Base-by-base conservation (phyloP, 2,113 vertebrate species). In the Variabilichromis moorii region DNA sequence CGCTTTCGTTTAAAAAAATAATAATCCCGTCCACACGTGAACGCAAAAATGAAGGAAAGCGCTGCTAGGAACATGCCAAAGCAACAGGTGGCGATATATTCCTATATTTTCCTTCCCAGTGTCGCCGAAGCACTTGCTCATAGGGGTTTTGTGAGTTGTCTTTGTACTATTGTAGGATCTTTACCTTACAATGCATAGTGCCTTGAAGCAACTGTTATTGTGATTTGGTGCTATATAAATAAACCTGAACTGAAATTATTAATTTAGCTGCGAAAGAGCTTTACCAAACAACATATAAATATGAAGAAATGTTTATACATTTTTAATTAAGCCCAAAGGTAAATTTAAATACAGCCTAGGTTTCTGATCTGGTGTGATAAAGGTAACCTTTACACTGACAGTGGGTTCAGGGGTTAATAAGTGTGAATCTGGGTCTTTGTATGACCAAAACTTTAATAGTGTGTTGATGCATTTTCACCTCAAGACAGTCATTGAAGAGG, bases 401-500 rank as follows among this genome's bases (percentile, higher is more conserved):
- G 26, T 31, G 6, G 7, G 7, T 78, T 19, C 4, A 47, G 24
- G 24, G 10, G 45, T 78, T 50, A 12, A 50, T 50, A 4, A n/a
- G 17, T 40, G 11, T 66, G 7, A 68, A 45, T 26, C 3, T 47
- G 21, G 26, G 21, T 17, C 17, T 6, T 19, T 40, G 21, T 40
- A 13, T 12, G 4, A 10, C 61, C 17, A 47, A 37, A 87, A 2
- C 4, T 16, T 37, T n/a, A 16, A 21, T 31, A 6, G 10, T 6
- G 53, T 7, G 54, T 31, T n/a, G 3, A 2, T 76, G 61, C 26
- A 50, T 50, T 19, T 55, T 95, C 87, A 99, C 99, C 98, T 99
- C 99, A 1, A 99, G 95, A 91, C 99, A 99, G 91, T 99, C 98
- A 81, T 97, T 99, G 96, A 99, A 99, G 83, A 99, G 98, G 80